Base-by-base conservation (phyloP, 2,888 invertebrate species). In the Cryptophagus acutangulus region DNA sequence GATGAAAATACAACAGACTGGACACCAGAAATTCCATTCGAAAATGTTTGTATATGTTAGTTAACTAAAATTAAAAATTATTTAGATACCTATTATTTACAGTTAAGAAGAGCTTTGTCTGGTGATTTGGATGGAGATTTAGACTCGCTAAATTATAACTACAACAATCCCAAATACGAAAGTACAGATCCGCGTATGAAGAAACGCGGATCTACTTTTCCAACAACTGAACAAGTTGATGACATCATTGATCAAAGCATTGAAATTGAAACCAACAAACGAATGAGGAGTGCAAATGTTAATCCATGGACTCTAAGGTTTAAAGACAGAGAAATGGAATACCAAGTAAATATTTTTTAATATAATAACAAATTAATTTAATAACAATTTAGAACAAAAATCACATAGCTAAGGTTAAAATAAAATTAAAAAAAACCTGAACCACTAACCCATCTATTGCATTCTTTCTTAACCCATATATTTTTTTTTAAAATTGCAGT, bases 21-120 rank as follows among this genome's bases (percentile, higher is more conserved):
- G 90, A 89, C 82, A 14, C 90, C 92, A 0, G 92, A 92, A 72
- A 88, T 91, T 66, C 92, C 91, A 1, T 92, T 92, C 65, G 85
- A 87, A 72, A 89, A 90, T 71, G 91, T 91, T 73, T 70, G 73
- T 58, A 10, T 28, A 28, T 10, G 5, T 8, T 29, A 10, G 8
- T 9, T 15, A 13, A 24, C 16, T 25, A 24, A 26, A 36, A 12
- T 26, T 36, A 6, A 20, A 26, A 9, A 6, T 25, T 9, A 2
- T 10, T 36, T 13, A 9, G 25, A 14, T 15, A 26, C 14, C 9
- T 26, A 26, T 17, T 36, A 18, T 35, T 35, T 35, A 16, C 40
- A 69, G 69, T 53, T 69, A n/a, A 62, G 61, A 18, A 62, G 65
- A 38, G 62, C 64, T 6, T 33, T 66, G 13, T 65, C 67, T 0